Base-by-base conservation (phyloP, 2,797 vertebrate species). In the Anguilla obscura region DNA sequence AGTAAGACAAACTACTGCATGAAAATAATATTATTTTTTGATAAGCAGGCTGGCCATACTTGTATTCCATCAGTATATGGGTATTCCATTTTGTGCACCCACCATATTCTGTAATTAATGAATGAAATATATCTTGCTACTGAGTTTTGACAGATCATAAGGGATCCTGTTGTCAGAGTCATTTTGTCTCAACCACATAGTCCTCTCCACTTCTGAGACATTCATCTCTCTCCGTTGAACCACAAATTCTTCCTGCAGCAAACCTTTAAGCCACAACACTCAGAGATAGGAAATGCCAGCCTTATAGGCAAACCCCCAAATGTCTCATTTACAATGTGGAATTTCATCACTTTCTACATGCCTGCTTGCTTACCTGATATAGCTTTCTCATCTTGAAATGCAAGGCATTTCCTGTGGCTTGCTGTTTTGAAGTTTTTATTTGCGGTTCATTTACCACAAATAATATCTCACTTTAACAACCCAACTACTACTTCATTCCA, bases 181-280 rank as follows among this genome's bases (percentile, higher is more conserved):
- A 50, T 50, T 48, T 82, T 82, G 74, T 79, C 74, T 79, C 33
- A 45, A 40, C 74, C 33, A 45, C 16, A 21, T 21, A 79, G 71
- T 76, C 71, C 33, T 76, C 71, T 76, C 27, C 36, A 76, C 71
- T 36, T 76, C 71, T 76, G 71, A 36, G 14, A 76, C 71, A 76
- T 76, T 36, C 30, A 76, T 76, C 71, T 76, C 14, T 79, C 36
- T 45, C 74, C 40, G 74, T 40, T 21, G 74, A 79, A 40, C 33
- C 74, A 79, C 33, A 40, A 40, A 40, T 79, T 79, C 74, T 45
- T 40, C 74, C 74, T 40, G 33, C 18, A 79, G 74, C 33, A 79
- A 40, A 79, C 74, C 74, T 79, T 40, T 79, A 21, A 79, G 33
- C 33, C 74, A 36, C 74, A 79, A 79, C 18, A 79, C 14, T 18